Evolutionary conservation across 2,113 vertebrate species (phyloP).

Genomic region (Lathamus discolor): DNA sequence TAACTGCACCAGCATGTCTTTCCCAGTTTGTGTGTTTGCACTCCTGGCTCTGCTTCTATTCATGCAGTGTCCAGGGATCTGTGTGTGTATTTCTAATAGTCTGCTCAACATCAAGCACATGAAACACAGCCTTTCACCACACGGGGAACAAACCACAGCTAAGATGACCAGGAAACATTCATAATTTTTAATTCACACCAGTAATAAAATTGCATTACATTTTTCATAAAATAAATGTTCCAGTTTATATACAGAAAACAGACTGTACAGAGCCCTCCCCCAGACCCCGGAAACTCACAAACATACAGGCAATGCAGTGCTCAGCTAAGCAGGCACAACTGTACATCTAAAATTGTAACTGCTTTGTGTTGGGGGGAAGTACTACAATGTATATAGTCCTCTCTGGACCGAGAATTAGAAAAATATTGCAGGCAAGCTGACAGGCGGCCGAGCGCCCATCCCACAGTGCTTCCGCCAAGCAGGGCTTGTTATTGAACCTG

Average conservation of each 20-base stretch:
- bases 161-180: conserved; percentile 80
- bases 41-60: not conserved
- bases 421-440: conserved; percentile 93
- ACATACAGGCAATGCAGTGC: conserved; percentile 95
- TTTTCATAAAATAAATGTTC: conserved; percentile 99
- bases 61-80: not conserved
- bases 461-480: conserved; percentile 67
- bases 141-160: conserved; percentile 32
- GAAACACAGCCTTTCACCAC: not conserved
- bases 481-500: conserved; percentile 91
- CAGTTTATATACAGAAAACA: conserved; percentile 99
- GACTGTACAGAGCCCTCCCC: conserved; percentile 97
- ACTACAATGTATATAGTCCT: conserved; percentile 88
- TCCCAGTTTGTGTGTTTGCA: not conserved
- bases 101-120: not conserved
- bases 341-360: conserved; percentile 93
- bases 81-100: rapidly evolving
- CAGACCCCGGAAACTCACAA: conserved; percentile 89
- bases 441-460: conserved; percentile 84
- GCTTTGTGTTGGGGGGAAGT: conserved; percentile 88
- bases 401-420: conserved; percentile 87
- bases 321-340: conserved; percentile 94
- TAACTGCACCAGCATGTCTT: not conserved
- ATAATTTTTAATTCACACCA: conserved; percentile 99
- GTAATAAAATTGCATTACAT: conserved; percentile 99